A percentile compares a stretch with the other conserved stretches of the same genome.
These are phyloP conservation scores for Solea solea DNA, from an alignment of 2,113 vertebrate genomes.

Conservation along the genomic window DNA sequence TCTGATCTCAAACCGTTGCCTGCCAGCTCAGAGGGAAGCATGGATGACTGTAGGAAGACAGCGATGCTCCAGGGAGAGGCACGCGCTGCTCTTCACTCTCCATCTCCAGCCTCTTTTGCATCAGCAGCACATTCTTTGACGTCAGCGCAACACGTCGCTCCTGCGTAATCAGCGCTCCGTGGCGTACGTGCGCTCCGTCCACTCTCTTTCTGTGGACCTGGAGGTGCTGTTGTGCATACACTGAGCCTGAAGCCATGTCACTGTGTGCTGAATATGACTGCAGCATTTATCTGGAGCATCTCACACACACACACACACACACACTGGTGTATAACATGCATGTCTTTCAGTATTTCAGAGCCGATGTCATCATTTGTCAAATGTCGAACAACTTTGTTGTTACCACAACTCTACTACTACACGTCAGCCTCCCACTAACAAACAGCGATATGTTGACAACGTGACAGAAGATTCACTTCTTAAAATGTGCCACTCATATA, in stretches of 20 bases:
- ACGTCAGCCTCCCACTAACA: too few relatives aligned
- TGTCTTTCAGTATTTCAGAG: too few relatives aligned
- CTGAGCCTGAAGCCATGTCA: constrained; percentile 18
- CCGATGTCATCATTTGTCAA: too few relatives aligned
- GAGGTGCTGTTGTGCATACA: constrained; percentile 22
- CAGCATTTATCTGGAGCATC: constrained; percentile 15
- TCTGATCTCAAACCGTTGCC: not conserved
- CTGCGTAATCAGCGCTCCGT: constrained; percentile 24
- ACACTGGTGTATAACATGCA: too few relatives aligned
- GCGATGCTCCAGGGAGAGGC: constrained; percentile 18
- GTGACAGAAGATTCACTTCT: not conserved
- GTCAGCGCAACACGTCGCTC: constrained; percentile 30
- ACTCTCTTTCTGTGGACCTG: not conserved
- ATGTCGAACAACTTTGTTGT: too few relatives aligned
- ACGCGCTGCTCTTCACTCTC: not conserved
- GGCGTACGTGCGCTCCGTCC: not conserved
- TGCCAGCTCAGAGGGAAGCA: constrained; percentile 11
- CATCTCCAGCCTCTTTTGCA: constrained; percentile 28
- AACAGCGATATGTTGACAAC: not conserved
- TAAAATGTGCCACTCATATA: not conserved
- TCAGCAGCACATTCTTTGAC: constrained; percentile 49
- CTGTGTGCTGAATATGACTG: constrained; percentile 13
- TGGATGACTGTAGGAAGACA: constrained; percentile 13
- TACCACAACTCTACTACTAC: too few relatives aligned
- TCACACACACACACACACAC: constrained; percentile 3